Base-by-base conservation (phyloP, 1,140 invertebrate genomes). In the Platyscapa corneri region DNA sequence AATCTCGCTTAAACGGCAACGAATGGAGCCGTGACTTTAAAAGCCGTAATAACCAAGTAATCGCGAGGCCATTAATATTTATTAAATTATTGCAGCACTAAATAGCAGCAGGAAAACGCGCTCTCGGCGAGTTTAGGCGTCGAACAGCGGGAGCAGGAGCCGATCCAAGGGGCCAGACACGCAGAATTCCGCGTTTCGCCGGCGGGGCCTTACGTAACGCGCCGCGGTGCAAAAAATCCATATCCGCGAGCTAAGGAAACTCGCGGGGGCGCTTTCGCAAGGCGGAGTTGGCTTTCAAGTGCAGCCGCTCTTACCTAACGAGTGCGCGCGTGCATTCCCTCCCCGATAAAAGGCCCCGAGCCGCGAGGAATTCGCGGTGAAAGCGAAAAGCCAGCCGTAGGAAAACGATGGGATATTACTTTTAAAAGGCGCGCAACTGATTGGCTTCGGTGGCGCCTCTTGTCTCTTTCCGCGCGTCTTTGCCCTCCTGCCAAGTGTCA, bases 361-460 rank as follows among this genome's bases (percentile, higher is more conserved):
- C 86, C 86, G 87, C 88, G 75, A 88, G 87, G 88, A 89, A 88
- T 88, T 88, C 85, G 88, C 87, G 86, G 88, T 88, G 88, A 89
- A 89, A 89, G 88, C 88, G 88, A 89, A 89, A 89, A 87, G 77
- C 67, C 7, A 53, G n/a, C n/a, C n/a, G n/a, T n/a, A n/a, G n/a
- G n/a, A n/a, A n/a, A n/a, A n/a, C n/a, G 65, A 87, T 86, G 87
- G 87, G 88, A 88, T 60, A 60, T 87, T 88, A 87, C 16, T 14
- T 87, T 81, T 81, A 49, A 70, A 70, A 81, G 60, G 77, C 77
- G 32, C 53, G 67, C 49, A 16, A 53, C 49, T 53, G 2, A 2
- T 53, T 53, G 7, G 49, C 18, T 16, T 16, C 6, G 49, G 7
- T 53, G 42, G 5, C 42, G 42, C 42, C 42, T 5, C 5, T 46